These are phyloP conservation scores for Drosophila guanche DNA, from an alignment of 1,140 invertebrate genomes.

Conservation along the genomic window DNA sequence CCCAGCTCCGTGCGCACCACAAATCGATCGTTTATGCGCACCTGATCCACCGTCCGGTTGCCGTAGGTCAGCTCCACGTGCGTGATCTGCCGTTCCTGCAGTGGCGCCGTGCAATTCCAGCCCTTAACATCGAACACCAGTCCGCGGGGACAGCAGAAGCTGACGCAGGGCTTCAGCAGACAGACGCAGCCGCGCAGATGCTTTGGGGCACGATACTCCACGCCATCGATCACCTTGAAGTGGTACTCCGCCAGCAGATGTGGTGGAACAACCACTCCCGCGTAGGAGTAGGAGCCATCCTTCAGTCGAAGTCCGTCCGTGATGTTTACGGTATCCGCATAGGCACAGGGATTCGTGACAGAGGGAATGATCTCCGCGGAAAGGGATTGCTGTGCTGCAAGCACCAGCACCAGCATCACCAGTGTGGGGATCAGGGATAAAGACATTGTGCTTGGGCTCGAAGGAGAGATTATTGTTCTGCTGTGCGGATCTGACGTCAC, in stretches of 20 bases:
- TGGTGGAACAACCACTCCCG: conserved; percentile 56
- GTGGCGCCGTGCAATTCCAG: conserved; percentile 49
- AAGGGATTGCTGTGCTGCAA: background rate
- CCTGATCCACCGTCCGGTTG: conserved; percentile 44
- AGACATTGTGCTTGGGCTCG: conserved; percentile 13
- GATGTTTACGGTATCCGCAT: conserved; percentile 68
- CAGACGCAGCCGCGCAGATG: conserved; percentile 75
- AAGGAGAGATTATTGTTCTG: background rate
- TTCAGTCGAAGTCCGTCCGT: conserved; percentile 67
- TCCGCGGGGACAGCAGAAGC: conserved; percentile 63
- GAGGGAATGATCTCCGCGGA: conserved; percentile 14
- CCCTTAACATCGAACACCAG: conserved; percentile 44
- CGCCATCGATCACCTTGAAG: conserved; percentile 76
- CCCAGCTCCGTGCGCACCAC: conserved; percentile 65
- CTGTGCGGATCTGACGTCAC: conserved; percentile 58
- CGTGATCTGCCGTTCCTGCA: conserved; percentile 10
- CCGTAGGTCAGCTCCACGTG: conserved; percentile 56
- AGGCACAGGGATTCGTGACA: conserved; percentile 56
- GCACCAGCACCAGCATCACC: background rate
- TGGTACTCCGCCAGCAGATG: conserved; percentile 65
- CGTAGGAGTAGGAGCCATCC: conserved; percentile 75
- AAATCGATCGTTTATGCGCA: conserved; percentile 59
- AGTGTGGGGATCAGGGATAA: conserved; percentile 10
- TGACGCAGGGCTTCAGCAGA: conserved; percentile 71
- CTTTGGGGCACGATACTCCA: conserved; percentile 56